Conservation (phyloP, 2,113 vertebrate genomes). For the Pelmatolapia mariae region DNA sequence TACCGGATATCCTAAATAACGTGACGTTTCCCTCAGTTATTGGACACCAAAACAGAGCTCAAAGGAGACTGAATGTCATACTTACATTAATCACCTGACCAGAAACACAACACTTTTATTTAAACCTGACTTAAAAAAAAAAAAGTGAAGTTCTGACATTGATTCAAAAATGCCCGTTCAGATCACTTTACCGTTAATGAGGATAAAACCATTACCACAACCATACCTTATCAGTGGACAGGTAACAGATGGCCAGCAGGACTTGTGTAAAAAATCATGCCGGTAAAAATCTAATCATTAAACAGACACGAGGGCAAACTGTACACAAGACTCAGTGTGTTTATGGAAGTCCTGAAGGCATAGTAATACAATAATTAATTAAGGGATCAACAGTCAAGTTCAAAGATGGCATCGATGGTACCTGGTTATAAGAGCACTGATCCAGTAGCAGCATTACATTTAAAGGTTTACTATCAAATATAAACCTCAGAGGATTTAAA, state of each 20-base stretch:
- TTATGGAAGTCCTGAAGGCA: neutral
- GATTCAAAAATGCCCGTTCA: neutral
- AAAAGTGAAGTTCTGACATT: neutral
- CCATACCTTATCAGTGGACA: neutral
- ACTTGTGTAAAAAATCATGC: neutral
- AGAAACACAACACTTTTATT: neutral
- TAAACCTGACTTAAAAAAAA: neutral
- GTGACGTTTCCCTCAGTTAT: fast-evolving
- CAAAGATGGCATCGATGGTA: neutral
- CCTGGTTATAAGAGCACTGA: neutral
- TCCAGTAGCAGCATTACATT: neutral
- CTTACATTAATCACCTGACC: neutral
- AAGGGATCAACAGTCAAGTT: neutral
- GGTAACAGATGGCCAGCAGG: neutral
- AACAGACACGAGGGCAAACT: neutral
- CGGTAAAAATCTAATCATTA: neutral
- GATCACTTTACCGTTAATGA: neutral
- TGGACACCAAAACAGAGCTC: neutral
- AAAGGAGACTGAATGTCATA: neutral
- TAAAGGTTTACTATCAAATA: neutral
- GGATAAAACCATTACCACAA: neutral
- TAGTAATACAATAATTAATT: neutral
- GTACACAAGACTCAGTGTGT: neutral
- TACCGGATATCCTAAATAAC: neutral
- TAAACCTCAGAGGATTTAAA: neutral